Base-by-base conservation (phyloP, 2,888 invertebrate genomes). In the Ferrisia virgata region DNA sequence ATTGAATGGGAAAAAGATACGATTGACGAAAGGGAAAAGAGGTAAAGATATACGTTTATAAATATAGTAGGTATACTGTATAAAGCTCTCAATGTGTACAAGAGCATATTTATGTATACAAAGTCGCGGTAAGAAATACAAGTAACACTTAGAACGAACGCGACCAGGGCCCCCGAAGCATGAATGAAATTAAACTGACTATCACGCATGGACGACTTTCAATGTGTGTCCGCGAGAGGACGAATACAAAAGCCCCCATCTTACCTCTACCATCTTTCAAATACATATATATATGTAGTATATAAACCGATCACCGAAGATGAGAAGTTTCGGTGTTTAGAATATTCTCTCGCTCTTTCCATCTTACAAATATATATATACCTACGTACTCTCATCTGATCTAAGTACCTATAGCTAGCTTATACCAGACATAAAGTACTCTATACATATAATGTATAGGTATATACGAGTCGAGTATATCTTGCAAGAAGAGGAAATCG, bases 111-210 rank as follows among this genome's bases (percentile, higher is more conserved):
- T 13, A 40, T 40, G 13, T 13, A 40, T 9, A 8, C 53, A 22
- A 6, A 53, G n/a, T 36, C 36, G 36, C 4, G 8, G n/a, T 53
- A 53, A 4, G 22, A 1, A 53, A 2, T 18, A 53, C 13, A 53
- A 22, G 18, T 53, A 47, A 47, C 47, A 53, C 22, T 53, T 22
- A 8, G 53, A 53, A 36, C n/a, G n/a, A 36, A 53, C 72, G 72
- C 33, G 72, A 36, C 36, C 33, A 76, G 36, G 72, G 72, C 72
- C 72, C 72, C 72, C 72, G 72, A 76, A 76, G 72, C 72, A 76
- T 76, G 72, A 76, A 76, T 76, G 72, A 76, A 76, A 76, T 76
- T 76, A 76, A 76, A 76, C 72, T 76, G 72, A 76, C 72, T 76
- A 76, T 76, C 72, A 76, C 72, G 72, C 72, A 76, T 76, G 72